Evolutionary conservation across 1,140 invertebrate species (phyloP).

Genomic region (Trypoxylus dichotomus): DNA sequence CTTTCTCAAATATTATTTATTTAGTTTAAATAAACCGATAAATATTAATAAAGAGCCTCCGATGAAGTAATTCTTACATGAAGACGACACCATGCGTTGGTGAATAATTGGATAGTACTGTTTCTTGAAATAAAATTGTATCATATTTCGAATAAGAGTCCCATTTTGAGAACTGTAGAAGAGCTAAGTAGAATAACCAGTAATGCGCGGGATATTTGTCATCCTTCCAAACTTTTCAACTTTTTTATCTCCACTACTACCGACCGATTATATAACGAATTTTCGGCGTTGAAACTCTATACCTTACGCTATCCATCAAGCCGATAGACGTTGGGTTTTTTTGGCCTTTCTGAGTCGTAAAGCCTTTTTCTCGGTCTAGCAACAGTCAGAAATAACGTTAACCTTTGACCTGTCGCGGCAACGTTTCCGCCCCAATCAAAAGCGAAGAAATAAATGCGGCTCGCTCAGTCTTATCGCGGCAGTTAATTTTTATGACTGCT

Average conservation of each 20-base stretch:
- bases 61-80: too few species aligned
- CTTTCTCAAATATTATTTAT: too few species aligned
- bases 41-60: too few species aligned
- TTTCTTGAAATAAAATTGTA: too few species aligned
- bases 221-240: too few species aligned
- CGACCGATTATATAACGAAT: background rate
- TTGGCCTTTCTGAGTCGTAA: slow-evolving; percentile 17
- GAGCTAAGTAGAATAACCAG: too few species aligned
- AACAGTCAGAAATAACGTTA: slow-evolving; percentile 30
- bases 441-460: slow-evolving; percentile 4
- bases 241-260: background rate
- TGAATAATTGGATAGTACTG: too few species aligned
- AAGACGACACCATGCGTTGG: too few species aligned
- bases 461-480: background rate
- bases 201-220: too few species aligned
- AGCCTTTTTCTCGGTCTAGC: background rate
- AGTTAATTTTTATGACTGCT: slow-evolving; percentile 30
- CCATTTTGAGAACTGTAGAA: too few species aligned
- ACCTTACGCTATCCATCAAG: slow-evolving; percentile 12
- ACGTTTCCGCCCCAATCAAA: slow-evolving; percentile 25
- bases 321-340: slow-evolving; percentile 10
- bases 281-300: slow-evolving; percentile 3
- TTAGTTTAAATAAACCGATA: too few species aligned
- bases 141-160: too few species aligned
- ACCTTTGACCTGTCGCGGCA: slow-evolving; percentile 27